phyloP scores from a whole-genome alignment of 2,797 vertebrate genomes.

The Lacerta agilis region DNA sequence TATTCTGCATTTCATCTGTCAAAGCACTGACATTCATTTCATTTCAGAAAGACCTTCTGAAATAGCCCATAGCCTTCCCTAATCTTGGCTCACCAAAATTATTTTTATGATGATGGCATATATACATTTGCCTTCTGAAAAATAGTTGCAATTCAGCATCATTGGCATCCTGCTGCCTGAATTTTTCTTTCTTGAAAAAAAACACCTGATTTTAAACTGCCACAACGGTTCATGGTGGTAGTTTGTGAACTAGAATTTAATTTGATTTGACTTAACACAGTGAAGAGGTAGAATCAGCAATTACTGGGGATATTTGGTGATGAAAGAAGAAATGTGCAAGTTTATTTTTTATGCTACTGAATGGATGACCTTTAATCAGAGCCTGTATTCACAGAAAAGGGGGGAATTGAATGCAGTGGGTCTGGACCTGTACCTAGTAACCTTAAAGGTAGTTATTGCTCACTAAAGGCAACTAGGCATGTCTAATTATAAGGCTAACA shows the following conservation, averaged over 20 bases:
- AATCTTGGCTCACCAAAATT: not conserved
- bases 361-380: not conserved
- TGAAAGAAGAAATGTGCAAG: not conserved
- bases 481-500: not conserved
- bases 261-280: not conserved
- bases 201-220: not conserved
- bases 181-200: not conserved
- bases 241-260: not conserved
- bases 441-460: not conserved
- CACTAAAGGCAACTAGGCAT: not conserved
- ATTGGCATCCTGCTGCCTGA: not conserved
- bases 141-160: not conserved
- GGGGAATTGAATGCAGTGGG: not conserved
- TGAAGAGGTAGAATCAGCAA: not conserved
- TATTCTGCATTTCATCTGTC: conserved; percentile 19
- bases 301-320: not conserved
- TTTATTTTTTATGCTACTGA: not conserved
- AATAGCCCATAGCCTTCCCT: not conserved
- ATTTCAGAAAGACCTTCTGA: conserved; percentile 3
- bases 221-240: not conserved
- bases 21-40: conserved; percentile 12
- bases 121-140: not conserved
- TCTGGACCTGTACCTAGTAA: not conserved
- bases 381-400: not conserved
- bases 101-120: not conserved